phyloP scores from a whole-genome alignment of 2,797 vertebrate genomes.

The Thaleichthys pacificus region DNA sequence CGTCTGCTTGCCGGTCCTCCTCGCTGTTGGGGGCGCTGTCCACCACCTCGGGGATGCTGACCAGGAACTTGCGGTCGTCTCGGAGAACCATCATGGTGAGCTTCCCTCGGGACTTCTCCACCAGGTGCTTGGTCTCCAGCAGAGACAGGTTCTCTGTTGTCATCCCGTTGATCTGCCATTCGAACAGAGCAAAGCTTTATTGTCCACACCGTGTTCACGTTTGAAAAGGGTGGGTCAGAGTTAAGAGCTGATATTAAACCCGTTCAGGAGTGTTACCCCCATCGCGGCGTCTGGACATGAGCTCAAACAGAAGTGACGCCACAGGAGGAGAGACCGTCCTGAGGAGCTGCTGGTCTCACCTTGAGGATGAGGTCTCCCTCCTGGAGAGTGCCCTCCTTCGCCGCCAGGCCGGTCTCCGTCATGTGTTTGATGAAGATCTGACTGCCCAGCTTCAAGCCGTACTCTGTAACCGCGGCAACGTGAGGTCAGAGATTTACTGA shows the following conservation, averaged over 20 bases:
- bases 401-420: slow-evolving; percentile 85
- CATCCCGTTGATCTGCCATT: slow-evolving; percentile 90
- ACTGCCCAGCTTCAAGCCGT: slow-evolving; percentile 93
- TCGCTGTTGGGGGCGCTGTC: slow-evolving; percentile 83
- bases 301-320: not conserved
- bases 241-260: too few relatives aligned
- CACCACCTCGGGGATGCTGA: slow-evolving; percentile 84
- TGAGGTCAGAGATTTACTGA: not conserved
- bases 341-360: slow-evolving; percentile 63
- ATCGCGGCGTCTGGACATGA: too few relatives aligned
- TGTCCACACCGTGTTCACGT: not conserved
- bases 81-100: slow-evolving; percentile 88
- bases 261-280: not conserved
- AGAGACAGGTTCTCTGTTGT: slow-evolving; percentile 90
- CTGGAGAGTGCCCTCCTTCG: slow-evolving; percentile 81
- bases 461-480: slow-evolving; percentile 74
- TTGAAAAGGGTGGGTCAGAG: not conserved
- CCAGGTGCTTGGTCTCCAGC: slow-evolving; percentile 89
- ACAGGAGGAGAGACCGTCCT: too few relatives aligned
- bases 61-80: slow-evolving; percentile 86
- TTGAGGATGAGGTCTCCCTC: slow-evolving; percentile 96
- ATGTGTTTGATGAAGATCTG: slow-evolving; percentile 99
- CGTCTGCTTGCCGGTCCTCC: slow-evolving; percentile 59
- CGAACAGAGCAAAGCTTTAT: not conserved
- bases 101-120: slow-evolving; percentile 87